These are phyloP conservation scores for Aphelenchoides bicaudatus DNA, from an alignment of 2,888 invertebrate species.

Conservation along the genomic window DNA sequence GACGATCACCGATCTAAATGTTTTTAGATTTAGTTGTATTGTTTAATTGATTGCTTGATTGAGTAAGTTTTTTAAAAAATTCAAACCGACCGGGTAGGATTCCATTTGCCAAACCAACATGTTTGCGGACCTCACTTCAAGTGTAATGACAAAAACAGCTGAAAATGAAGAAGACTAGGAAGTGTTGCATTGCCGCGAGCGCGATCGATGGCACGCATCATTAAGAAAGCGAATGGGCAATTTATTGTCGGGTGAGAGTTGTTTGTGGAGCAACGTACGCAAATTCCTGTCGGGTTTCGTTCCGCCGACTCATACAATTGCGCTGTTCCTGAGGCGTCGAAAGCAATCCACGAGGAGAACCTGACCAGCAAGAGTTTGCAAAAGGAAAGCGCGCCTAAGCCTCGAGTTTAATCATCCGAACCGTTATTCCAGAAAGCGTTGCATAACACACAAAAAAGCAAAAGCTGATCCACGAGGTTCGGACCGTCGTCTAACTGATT, in stretches of 20 bases:
- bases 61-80: too few relatives aligned
- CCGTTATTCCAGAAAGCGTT: background rate
- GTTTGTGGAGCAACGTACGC: too few relatives aligned
- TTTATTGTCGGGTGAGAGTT: too few relatives aligned
- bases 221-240: background rate
- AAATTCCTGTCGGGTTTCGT: too few relatives aligned
- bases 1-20: slow-evolving; percentile 29
- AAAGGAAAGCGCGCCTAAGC: background rate
- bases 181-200: background rate
- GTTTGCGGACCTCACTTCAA: too few relatives aligned
- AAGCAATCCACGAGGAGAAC: slow-evolving; percentile 5
- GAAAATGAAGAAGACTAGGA: background rate
- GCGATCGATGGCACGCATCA: background rate
- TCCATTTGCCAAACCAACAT: slow-evolving; percentile 26
- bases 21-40: background rate
- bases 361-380: background rate
- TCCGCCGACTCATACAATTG: too few relatives aligned
- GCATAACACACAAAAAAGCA: too few relatives aligned
- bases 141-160: background rate
- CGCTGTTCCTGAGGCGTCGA: too few relatives aligned
- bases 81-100: slow-evolving; percentile 18
- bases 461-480: too few relatives aligned
- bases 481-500: too few relatives aligned
- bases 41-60: background rate
- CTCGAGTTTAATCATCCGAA: background rate